Conservation (phyloP, 2,113 vertebrate genomes). For the Acrocephalus kingi region DNA sequence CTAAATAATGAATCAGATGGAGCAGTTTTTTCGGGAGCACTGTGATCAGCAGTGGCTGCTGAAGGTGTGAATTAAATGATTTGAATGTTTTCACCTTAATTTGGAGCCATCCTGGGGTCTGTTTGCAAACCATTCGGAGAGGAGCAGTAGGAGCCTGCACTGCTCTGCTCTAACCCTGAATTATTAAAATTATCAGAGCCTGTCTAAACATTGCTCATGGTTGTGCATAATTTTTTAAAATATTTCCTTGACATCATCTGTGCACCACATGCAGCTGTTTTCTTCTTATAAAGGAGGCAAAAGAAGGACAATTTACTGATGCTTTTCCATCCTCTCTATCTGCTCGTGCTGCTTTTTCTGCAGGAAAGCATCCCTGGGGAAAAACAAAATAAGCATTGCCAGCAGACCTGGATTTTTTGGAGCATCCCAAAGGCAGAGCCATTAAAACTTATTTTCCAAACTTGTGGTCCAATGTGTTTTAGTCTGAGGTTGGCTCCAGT, state of each 20-base stretch:
- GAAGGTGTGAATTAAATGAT: neutral
- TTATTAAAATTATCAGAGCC: neutral
- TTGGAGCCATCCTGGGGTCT: neutral
- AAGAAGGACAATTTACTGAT: neutral
- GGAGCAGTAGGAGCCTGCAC: neutral
- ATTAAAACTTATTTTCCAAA: neutral
- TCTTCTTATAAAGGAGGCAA: neutral
- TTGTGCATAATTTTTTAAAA: neutral
- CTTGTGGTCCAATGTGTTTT: neutral
- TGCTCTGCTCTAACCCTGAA: neutral
- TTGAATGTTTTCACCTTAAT: constrained; percentile 1
- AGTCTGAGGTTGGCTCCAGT: neutral
- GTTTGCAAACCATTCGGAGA: neutral
- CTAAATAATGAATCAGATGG: neutral
- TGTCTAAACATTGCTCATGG: neutral
- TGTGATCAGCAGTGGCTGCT: neutral
- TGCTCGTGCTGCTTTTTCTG: rapidly evolving
- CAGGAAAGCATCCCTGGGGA: neutral
- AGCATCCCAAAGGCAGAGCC: neutral
- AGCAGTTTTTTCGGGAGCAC: neutral
- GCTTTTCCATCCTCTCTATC: neutral
- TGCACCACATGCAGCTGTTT: neutral
- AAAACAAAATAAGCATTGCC: neutral
- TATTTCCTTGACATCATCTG: neutral
- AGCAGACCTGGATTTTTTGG: neutral